phyloP scores from a whole-genome alignment of 2,888 invertebrate species.

The Cremastinae sp. region DNA sequence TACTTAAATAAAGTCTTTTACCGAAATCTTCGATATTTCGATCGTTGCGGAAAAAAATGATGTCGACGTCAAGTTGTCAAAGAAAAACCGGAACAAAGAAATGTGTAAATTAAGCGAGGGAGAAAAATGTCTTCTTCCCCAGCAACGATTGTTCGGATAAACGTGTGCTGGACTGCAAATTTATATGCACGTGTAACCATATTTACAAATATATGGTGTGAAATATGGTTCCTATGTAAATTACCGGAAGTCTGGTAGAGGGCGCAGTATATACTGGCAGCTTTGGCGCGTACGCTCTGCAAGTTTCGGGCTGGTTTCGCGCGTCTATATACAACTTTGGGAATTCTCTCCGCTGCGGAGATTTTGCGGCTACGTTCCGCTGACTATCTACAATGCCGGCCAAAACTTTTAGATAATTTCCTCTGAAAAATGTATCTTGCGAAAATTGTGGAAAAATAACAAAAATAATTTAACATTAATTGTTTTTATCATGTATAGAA shows the following conservation, averaged over 20 bases:
- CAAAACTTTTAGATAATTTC: too few relatives aligned
- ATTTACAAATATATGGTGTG: constrained; percentile 29
- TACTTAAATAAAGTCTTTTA: too few relatives aligned
- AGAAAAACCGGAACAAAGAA: too few relatives aligned
- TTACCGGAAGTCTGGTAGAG: constrained; percentile 53
- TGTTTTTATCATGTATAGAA: too few relatives aligned
- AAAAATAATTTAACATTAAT: too few relatives aligned
- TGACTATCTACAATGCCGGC: not conserved
- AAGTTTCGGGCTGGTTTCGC: constrained; percentile 17
- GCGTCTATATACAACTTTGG: constrained; percentile 39
- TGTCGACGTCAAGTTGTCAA: too few relatives aligned
- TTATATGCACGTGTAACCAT: not conserved
- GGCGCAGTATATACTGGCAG: constrained; percentile 24
- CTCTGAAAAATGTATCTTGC: too few relatives aligned
- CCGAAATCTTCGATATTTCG: too few relatives aligned
- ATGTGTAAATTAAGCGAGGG: too few relatives aligned
- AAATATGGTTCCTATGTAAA: constrained; percentile 59
- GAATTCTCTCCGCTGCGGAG: constrained; percentile 45
- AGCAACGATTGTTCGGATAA: not conserved
- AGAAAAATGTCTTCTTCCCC: not conserved
- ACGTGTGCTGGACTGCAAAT: constrained; percentile 2
- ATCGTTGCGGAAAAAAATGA: too few relatives aligned
- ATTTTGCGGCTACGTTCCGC: constrained; percentile 45
- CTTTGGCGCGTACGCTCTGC: constrained; percentile 34
- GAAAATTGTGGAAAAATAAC: too few relatives aligned